Conservation (phyloP, 2,113 vertebrate species). For the Stictonetta naevosa region DNA sequence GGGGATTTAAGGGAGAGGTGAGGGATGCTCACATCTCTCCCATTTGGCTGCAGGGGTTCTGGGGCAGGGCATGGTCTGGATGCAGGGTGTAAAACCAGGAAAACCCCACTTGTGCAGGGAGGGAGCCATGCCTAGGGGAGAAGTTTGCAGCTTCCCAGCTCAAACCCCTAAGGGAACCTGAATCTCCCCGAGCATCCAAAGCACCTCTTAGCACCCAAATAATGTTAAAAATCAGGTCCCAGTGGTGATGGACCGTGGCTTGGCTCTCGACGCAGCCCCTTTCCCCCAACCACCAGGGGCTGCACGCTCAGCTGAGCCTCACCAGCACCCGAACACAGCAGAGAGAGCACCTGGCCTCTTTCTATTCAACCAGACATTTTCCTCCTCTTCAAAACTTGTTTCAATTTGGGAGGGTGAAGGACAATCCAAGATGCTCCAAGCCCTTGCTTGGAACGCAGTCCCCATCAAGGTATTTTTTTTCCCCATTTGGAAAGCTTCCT, state of each 20-base stretch:
- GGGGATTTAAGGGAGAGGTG: background rate
- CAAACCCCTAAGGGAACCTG: background rate
- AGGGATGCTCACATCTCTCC: background rate
- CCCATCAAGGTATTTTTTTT: background rate
- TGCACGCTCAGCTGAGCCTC: background rate
- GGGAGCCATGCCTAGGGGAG: background rate
- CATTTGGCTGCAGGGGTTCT: accelerated
- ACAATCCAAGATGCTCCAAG: background rate
- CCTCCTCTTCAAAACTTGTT: background rate
- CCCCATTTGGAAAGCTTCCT: background rate
- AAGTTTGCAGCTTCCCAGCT: background rate
- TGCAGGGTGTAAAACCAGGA: background rate
- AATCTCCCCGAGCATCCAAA: background rate
- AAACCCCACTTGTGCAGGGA: accelerated
- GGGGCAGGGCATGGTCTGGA: background rate
- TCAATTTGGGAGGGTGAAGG: background rate
- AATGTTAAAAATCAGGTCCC: background rate
- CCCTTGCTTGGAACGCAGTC: background rate
- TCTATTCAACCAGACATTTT: background rate
- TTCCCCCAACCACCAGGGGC: background rate
- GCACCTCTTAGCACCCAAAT: background rate
- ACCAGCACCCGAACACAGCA: too few relatives aligned
- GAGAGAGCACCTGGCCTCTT: accelerated
- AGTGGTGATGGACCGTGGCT: accelerated
- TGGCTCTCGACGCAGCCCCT: background rate